phyloP scores from a whole-genome alignment of 2,113 vertebrate species.

The Oreochromis niloticus region DNA sequence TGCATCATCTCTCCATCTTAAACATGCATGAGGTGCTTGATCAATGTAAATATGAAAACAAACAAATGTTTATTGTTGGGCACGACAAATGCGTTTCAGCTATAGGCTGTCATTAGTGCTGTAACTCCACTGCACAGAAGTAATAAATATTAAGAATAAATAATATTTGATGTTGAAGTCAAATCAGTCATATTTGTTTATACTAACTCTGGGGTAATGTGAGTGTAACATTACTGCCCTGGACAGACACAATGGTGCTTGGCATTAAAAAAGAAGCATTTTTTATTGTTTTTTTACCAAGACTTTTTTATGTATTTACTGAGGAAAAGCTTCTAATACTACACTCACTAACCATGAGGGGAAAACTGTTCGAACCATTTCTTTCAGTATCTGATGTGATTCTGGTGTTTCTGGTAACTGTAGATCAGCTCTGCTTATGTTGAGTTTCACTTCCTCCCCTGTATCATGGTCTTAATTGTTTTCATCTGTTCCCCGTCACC shows the following conservation, averaged over 20 bases:
- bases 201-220: not conserved
- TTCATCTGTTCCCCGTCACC: not conserved
- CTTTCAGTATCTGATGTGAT: not conserved
- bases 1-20: not conserved
- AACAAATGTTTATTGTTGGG: not conserved
- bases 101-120: not conserved
- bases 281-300: not conserved
- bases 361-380: rapidly evolving
- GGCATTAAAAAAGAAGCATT: not conserved
- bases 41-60: not conserved
- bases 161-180: not conserved
- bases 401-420: not conserved
- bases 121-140: not conserved
- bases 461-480: not conserved
- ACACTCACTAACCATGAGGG: not conserved
- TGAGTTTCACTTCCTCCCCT: not conserved
- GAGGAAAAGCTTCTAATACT: not conserved
- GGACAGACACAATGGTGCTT: not conserved
- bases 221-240: not conserved
- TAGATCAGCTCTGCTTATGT: not conserved
- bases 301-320: not conserved
- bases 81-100: not conserved
- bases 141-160: not conserved
- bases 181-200: not conserved
- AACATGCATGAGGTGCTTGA: not conserved